These are phyloP conservation scores for Tachysurus fulvidraco DNA, from an alignment of 2,113 vertebrate species.

Conservation along the genomic window DNA sequence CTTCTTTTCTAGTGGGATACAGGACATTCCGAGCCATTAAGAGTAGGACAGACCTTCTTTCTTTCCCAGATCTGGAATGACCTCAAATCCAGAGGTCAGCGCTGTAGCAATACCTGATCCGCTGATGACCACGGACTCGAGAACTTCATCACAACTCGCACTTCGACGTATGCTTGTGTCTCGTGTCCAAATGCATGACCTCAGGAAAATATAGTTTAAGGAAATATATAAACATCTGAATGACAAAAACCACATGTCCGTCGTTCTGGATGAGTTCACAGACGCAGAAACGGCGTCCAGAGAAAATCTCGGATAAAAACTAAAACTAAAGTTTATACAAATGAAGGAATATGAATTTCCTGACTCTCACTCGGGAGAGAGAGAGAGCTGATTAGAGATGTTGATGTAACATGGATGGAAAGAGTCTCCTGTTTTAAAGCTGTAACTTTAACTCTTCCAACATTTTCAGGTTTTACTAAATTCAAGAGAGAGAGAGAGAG, in stretches of 20 bases:
- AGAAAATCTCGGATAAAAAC: neutral
- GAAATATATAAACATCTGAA: neutral
- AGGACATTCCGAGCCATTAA: slow-evolving; percentile 76
- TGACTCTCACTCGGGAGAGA: neutral
- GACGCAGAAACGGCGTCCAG: too few species aligned
- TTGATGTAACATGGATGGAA: neutral
- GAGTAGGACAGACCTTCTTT: slow-evolving; percentile 65
- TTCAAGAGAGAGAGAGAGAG: neutral
- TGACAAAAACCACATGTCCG: neutral
- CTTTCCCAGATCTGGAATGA: slow-evolving; percentile 62
- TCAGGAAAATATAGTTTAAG: neutral
- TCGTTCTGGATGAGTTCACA: neutral
- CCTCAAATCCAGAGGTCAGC: slow-evolving; percentile 62
- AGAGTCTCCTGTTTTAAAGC: neutral
- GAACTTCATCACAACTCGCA: neutral
- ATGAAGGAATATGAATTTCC: neutral
- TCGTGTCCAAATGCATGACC: neutral
- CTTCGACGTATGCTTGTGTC: neutral
- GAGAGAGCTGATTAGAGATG: neutral
- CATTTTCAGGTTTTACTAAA: neutral
- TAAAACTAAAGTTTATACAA: neutral
- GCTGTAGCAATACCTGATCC: slow-evolving; percentile 53
- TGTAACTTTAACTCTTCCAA: neutral
- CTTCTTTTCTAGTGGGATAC: slow-evolving; percentile 57
- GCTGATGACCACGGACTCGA: neutral